A percentile compares a stretch with the other conserved stretches of the same genome.
These are phyloP conservation scores for Myiotriccus ornatus DNA, from an alignment of 2,797 vertebrate genomes.

Conservation along the genomic window DNA sequence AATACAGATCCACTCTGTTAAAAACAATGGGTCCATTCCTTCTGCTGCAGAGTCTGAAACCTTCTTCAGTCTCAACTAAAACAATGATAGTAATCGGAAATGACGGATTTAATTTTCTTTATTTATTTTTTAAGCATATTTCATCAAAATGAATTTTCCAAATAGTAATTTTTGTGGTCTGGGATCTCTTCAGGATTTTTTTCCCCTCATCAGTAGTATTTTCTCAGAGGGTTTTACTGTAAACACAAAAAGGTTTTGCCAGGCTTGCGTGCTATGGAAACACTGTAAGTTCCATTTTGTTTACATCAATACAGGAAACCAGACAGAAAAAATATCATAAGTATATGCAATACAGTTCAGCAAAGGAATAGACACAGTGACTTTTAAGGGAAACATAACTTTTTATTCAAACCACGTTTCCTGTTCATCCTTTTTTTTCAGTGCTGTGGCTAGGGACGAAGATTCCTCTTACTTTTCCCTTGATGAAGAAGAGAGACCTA, in stretches of 20 bases:
- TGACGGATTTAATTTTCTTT: not conserved
- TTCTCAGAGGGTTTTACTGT: not conserved
- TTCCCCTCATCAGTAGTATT: not conserved
- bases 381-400: not conserved
- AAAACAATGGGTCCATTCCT: not conserved
- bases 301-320: not conserved
- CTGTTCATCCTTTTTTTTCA: not conserved
- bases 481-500: not conserved
- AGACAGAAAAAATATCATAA: not conserved
- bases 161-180: not conserved
- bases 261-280: not conserved
- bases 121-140: not conserved
- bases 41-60: not conserved
- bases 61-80: not conserved
- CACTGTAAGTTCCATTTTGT: not conserved
- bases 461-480: not conserved
- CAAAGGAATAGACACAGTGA: not conserved
- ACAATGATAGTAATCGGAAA: not conserved
- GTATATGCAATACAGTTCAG: not conserved
- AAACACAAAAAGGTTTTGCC: not conserved
- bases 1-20: not conserved
- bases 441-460: not conserved
- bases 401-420: not conserved
- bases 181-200: not conserved
- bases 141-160: not conserved